A percentile compares a stretch with the other conserved stretches of the same genome.
phyloP scores from a whole-genome alignment of 2,113 vertebrate species.

The Urocynchramus pylzowi region DNA sequence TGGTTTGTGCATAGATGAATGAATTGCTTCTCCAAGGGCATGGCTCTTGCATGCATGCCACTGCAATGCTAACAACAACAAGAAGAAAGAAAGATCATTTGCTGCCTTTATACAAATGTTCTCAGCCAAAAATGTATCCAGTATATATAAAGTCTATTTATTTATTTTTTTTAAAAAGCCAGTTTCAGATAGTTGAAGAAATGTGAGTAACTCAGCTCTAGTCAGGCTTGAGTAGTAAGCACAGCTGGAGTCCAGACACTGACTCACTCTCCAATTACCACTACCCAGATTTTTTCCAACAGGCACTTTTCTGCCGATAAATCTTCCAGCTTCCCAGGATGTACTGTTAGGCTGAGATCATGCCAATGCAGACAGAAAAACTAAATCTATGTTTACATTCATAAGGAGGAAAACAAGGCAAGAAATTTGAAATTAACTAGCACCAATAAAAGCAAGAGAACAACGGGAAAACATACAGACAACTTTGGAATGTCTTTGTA shows the following conservation, averaged over 20 bases:
- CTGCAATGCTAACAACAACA: neutral
- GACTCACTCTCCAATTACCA: slow-evolving; percentile 59
- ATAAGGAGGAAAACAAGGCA: slow-evolving; percentile 12
- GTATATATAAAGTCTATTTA: neutral
- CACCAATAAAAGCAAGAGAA: neutral
- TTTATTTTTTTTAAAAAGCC: neutral
- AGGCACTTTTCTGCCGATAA: neutral
- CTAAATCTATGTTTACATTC: neutral
- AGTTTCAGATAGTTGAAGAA: neutral
- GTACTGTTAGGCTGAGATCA: slow-evolving; percentile 22
- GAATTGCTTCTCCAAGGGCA: neutral
- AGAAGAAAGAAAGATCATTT: neutral
- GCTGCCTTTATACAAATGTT: neutral
- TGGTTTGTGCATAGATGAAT: neutral
- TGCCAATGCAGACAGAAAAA: slow-evolving; percentile 12
- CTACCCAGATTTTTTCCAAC: neutral
- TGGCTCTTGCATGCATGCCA: neutral
- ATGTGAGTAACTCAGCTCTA: neutral
- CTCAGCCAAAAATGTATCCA: neutral
- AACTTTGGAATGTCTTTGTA: neutral
- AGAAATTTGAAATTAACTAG: neutral
- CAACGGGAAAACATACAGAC: neutral
- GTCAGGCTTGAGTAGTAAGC: slow-evolving; percentile 1
- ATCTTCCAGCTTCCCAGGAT: neutral
- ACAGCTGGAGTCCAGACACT: slow-evolving; percentile 62